phyloP scores from a whole-genome alignment of 2,113 vertebrate genomes.

The Neolamprologus sp. region DNA sequence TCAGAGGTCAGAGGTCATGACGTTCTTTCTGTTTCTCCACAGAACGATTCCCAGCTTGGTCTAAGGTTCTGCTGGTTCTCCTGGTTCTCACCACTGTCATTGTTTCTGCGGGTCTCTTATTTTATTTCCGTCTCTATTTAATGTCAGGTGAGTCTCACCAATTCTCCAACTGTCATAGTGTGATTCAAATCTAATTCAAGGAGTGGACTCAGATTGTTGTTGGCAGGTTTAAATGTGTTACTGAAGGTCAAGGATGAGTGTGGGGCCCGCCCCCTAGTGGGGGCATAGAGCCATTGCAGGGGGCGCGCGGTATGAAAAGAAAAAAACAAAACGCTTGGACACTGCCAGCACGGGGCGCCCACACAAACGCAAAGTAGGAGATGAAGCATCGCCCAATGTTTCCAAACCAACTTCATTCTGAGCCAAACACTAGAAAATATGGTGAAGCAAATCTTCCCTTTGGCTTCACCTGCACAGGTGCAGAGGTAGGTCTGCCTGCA shows the following conservation, averaged over 20 bases:
- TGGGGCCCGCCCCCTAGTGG: background rate
- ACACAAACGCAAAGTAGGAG: background rate
- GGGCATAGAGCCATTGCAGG: fast-evolving
- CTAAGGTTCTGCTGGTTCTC: background rate
- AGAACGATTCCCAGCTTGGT: background rate
- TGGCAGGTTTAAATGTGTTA: background rate
- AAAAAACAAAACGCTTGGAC: fast-evolving
- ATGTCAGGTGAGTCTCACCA: background rate
- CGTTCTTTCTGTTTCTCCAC: background rate
- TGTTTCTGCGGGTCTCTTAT: background rate
- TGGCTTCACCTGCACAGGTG: fast-evolving
- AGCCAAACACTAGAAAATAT: background rate
- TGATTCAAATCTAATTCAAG: background rate
- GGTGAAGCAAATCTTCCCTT: fast-evolving
- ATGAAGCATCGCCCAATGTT: fast-evolving
- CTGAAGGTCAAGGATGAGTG: fast-evolving
- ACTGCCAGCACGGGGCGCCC: fast-evolving
- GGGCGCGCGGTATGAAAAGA: fast-evolving
- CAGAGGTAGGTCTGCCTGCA: fast-evolving
- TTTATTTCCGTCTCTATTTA: background rate
- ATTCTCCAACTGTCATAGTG: background rate
- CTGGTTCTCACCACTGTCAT: background rate
- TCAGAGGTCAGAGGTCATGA: background rate
- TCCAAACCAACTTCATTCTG: fast-evolving
- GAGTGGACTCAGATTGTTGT: background rate